Evolutionary conservation across 2,113 vertebrate species (phyloP), one percentile per base, ranked within the genome.

Genomic region (Rhea americana): DNA sequence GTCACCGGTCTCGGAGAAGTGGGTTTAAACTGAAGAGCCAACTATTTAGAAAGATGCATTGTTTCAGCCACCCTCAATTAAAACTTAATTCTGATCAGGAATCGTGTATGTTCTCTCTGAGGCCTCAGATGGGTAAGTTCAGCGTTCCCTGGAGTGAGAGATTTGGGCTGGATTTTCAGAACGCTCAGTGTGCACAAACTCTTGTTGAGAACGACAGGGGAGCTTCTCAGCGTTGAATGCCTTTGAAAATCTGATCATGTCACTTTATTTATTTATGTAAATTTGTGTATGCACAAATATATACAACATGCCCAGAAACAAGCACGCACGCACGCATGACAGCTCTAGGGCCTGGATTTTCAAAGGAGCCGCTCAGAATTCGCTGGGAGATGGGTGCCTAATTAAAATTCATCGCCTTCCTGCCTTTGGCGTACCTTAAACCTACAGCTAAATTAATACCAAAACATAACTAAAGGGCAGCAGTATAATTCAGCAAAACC

Each of bases 181-280:
- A 7, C 80, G 87, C 93, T 87, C 91, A 89, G 87, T 75, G 15
- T 2, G 21, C 68, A 56, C 47, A 47, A 71, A 0, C 35, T 37
- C 91, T 90, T 71, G 82, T 87, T 84, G 90, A 76, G 89, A 92
- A 4, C 95, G 76, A 50, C 3, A 0, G 55, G 83, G 28, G 5
- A 72, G 66, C 90, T 93, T 24, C 83, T 81, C 0, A 0, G 71
- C 79, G 62, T 11, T 73, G 87, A 82, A 68, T 72, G 90, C 85
- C 72, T 93, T 94, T 96, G 91, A 89, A 90, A 95, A 73, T 73
- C 82, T 83, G 76, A 90, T 93, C 65, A 5, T 94, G 94, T 91
- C 82, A 83, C 83, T 95, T 95, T 68, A 91, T 94, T 94, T 96
- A 88, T 95, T 96, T 94, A 94, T 96, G 93, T 82, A 94, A 93